Base-by-base conservation (phyloP, 2,797 vertebrate species). In the Florisuga fusca region DNA sequence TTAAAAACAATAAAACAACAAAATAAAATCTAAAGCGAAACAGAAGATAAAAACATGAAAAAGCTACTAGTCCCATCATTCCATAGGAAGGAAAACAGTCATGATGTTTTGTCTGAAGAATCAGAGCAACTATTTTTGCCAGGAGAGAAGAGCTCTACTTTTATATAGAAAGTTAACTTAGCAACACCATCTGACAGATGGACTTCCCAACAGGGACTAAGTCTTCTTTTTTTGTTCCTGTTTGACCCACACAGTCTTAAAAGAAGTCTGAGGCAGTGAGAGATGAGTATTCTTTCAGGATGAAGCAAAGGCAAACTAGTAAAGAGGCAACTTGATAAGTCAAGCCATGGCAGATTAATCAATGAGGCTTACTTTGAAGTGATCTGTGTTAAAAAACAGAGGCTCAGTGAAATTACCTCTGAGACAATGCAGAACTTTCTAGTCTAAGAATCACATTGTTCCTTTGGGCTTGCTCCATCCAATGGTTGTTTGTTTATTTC, bases 111-210 rank as follows among this genome's bases (percentile, higher is more conserved):
- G 12, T 64, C 69, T 78, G 67, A 91, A 90, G 89, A 85, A 36
- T 51, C 31, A 64, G 17, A 78, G 25, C 8, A 85, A 66, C 58
- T 83, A 22, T 34, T 14, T 87, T 93, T 41, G 64, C 38, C 1
- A 3, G 23, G 31, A 25, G 79, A 74, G 33, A 71, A 63, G 74
- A 90, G 14, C 38, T 94, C 31, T 95, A 33, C 66, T 92, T 95
- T 90, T 84, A 86, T 72, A 57, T 4, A 58, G 15, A 69, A 93
- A 93, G 29, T 89, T 93, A 91, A 94, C 94, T 94, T 94, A 92
- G 29, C 43, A 97, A 81, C 67, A 90, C 41, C 66, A 95, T 75
- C 85, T 96, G 93, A 91, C 95, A 95, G 91, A 91, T 83, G 89
- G 94, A 94, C 84, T 92, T 38, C 66, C 36, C 82, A 93, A 72